Percentiles rank a stretch among this genome's conserved stretches.
phyloP scores from a whole-genome alignment of 2,888 invertebrate genomes.

The Ceratothoa steindachneri region DNA sequence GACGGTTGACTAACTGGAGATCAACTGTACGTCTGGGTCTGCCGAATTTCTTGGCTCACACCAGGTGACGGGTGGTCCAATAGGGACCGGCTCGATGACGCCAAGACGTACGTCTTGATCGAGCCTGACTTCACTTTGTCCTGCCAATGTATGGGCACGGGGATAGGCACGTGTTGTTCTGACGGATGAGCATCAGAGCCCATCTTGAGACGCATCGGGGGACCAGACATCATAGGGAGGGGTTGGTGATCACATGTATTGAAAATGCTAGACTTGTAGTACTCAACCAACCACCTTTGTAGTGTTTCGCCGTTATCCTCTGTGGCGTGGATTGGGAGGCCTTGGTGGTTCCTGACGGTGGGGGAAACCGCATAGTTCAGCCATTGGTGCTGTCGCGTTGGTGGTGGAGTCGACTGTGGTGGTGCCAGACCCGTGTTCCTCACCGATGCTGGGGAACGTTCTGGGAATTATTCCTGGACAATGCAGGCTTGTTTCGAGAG shows the following conservation, averaged over 20 bases:
- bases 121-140: constrained; percentile 12
- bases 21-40: constrained; percentile 16
- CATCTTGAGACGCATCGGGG: constrained; percentile 16
- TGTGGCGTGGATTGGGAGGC: constrained; percentile 18
- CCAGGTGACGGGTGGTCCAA: constrained; percentile 12
- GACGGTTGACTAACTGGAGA: constrained; percentile 10
- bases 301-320: constrained; percentile 19
- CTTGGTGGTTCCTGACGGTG: constrained; percentile 14
- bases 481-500: too few species aligned
- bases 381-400: too few species aligned
- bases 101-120: constrained; percentile 20
- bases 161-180: constrained; percentile 17
- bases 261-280: too few species aligned
- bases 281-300: too few species aligned
- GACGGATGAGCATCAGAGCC: constrained; percentile 8
- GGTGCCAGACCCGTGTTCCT: too few species aligned
- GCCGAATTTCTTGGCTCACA: constrained; percentile 22
- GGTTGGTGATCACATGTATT: too few species aligned
- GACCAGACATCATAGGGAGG: too few species aligned
- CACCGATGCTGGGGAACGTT: constrained; percentile 22
- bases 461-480: constrained; percentile 17
- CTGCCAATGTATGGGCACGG: constrained; percentile 23
- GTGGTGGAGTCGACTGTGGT: too few species aligned
- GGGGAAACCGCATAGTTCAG: constrained; percentile 5
- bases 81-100: constrained; percentile 7